These are phyloP conservation scores for Meriones unguiculatus DNA, from an alignment of 2,113 vertebrate genomes.

Conservation along the genomic window DNA sequence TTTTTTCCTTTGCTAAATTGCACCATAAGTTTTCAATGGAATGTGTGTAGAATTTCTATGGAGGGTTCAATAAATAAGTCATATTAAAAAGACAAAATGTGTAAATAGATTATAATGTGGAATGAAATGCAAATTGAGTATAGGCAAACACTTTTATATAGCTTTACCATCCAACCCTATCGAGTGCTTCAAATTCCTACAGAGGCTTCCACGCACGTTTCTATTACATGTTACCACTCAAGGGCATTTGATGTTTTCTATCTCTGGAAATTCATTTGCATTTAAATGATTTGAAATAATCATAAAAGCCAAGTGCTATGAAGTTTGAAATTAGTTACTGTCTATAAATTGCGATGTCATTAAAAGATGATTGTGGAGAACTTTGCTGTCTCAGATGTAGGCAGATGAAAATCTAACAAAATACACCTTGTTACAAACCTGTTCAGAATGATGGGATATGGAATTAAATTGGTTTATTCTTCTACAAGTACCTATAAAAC, in stretches of 20 bases:
- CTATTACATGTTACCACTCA: slow-evolving; percentile 91
- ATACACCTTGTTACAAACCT: slow-evolving; percentile 92
- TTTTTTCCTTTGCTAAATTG: slow-evolving; percentile 74
- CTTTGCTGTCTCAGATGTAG: slow-evolving; percentile 90
- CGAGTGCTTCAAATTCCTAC: slow-evolving; percentile 86
- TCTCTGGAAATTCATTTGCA: slow-evolving; percentile 94
- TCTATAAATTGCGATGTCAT: slow-evolving; percentile 92
- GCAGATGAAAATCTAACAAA: slow-evolving; percentile 93
- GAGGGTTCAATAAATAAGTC: slow-evolving; percentile 89
- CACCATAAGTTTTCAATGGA: slow-evolving; percentile 79
- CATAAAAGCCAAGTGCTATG: slow-evolving; percentile 95
- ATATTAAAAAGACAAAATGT: slow-evolving; percentile 90
- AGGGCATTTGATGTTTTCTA: slow-evolving; percentile 93
- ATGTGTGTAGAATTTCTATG: slow-evolving; percentile 85
- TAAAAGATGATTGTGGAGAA: slow-evolving; percentile 93
- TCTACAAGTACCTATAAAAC: slow-evolving; percentile 85
- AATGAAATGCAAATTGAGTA: slow-evolving; percentile 92
- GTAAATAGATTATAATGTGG: slow-evolving; percentile 89
- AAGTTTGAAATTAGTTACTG: slow-evolving; percentile 96
- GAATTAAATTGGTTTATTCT: slow-evolving; percentile 90
- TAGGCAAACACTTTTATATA: slow-evolving; percentile 88
- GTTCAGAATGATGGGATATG: slow-evolving; percentile 87
- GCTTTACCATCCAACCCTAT: slow-evolving; percentile 88
- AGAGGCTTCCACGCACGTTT: slow-evolving; percentile 85
- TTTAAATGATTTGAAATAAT: slow-evolving; percentile 95